phyloP scores from a whole-genome alignment of 2,888 invertebrate species.

The Leptothorax acervorum region DNA sequence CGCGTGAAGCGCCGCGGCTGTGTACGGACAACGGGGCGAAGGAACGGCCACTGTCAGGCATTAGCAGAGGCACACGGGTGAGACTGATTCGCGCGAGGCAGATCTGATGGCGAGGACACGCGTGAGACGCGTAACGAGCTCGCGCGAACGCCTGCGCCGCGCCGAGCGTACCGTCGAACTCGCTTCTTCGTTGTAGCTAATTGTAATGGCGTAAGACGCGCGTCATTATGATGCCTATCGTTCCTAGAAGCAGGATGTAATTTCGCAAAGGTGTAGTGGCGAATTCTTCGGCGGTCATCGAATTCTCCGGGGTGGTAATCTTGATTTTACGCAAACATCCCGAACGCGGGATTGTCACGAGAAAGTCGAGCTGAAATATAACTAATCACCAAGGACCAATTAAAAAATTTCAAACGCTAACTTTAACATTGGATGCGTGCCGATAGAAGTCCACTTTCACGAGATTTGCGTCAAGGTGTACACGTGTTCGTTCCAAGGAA shows the following conservation, averaged over 20 bases:
- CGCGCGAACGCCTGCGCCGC: slow-evolving; percentile 43
- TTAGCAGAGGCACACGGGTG: slow-evolving; percentile 72
- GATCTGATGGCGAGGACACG: slow-evolving; percentile 69
- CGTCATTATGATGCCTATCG: slow-evolving; percentile 57
- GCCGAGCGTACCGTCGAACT: slow-evolving; percentile 36
- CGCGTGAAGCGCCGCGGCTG: slow-evolving; percentile 32
- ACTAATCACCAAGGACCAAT: slow-evolving; percentile 13
- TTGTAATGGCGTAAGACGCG: slow-evolving; percentile 50
- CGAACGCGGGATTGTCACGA: background rate
- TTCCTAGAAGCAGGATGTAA: slow-evolving; percentile 52
- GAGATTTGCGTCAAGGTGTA: background rate
- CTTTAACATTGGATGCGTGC: background rate
- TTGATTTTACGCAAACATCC: background rate
- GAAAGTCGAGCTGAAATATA: background rate
- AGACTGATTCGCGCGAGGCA: slow-evolving; percentile 75
- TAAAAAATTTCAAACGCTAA: background rate
- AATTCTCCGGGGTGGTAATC: slow-evolving; percentile 14
- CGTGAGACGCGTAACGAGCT: slow-evolving; percentile 72
- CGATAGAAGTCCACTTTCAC: background rate
- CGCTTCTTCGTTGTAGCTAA: slow-evolving; percentile 38
- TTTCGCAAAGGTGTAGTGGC: slow-evolving; percentile 42
- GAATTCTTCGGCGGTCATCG: slow-evolving; percentile 53
- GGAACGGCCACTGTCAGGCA: slow-evolving; percentile 63
- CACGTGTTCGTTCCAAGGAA: background rate
- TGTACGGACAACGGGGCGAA: slow-evolving; percentile 60